Conservation (phyloP, 2,113 vertebrate species). For the Tenebrosternarchus preto region DNA sequence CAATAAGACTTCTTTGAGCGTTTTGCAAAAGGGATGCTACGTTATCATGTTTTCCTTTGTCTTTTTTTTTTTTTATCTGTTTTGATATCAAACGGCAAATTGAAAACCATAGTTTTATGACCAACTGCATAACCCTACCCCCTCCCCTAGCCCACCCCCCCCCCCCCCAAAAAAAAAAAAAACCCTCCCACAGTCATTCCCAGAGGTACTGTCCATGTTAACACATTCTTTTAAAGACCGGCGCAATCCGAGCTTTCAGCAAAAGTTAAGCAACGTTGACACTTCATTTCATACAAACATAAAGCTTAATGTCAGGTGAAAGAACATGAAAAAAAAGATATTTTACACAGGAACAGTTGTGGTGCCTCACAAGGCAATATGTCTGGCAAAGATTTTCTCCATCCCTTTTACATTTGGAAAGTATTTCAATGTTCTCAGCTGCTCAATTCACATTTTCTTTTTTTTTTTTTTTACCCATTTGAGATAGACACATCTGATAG, state of each 20-base stretch:
- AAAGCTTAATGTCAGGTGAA: constrained; percentile 25
- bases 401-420: not conserved
- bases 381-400: constrained; percentile 5
- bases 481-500: constrained; percentile 44
- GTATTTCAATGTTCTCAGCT: constrained; percentile 19
- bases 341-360: constrained; percentile 55
- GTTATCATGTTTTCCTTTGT: constrained; percentile 36
- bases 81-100: constrained; percentile 39
- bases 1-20: constrained; percentile 22
- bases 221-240: constrained; percentile 7
- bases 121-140: too few species aligned
- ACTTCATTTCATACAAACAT: constrained; percentile 25
- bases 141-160: too few species aligned
- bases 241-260: not conserved
- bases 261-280: not conserved
- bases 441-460: constrained; percentile 48
- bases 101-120: too few species aligned
- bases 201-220: not conserved
- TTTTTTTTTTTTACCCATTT: constrained; percentile 32
- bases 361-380: constrained; percentile 21
- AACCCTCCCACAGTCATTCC: not conserved
- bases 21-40: constrained; percentile 51
- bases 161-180: not conserved
- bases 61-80: constrained; percentile 6
- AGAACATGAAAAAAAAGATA: constrained; percentile 46